These are phyloP conservation scores for Conomelus anceps DNA, from an alignment of 2,888 invertebrate genomes.

Conservation along the genomic window DNA sequence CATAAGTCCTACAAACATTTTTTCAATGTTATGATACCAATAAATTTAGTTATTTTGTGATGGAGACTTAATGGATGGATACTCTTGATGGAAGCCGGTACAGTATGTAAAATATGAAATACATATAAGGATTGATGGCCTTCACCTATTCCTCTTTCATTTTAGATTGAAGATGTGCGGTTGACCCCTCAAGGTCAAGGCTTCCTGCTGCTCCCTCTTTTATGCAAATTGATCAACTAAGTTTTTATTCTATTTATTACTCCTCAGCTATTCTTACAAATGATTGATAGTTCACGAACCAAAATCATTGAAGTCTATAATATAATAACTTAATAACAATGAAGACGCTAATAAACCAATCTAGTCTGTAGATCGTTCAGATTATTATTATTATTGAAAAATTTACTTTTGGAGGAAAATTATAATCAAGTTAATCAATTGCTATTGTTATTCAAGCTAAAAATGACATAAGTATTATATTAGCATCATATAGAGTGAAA, in stretches of 20 bases:
- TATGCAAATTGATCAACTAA: background rate
- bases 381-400: too few species aligned
- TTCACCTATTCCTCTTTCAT: background rate
- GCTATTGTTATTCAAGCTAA: too few species aligned
- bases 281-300: too few species aligned
- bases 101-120: background rate
- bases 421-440: too few species aligned
- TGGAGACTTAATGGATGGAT: background rate
- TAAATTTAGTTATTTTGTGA: background rate
- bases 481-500: too few species aligned
- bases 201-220: background rate
- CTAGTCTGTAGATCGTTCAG: too few species aligned
- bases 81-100: background rate
- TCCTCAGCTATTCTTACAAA: background rate
- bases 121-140: background rate
- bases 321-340: too few species aligned
- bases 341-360: too few species aligned
- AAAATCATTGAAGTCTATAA: too few species aligned
- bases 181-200: background rate
- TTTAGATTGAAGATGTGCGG: background rate
- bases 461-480: too few species aligned
- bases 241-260: background rate
- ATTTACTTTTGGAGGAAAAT: too few species aligned
- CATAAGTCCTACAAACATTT: too few species aligned
- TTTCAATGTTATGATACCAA: background rate